Conservation (phyloP, 2,113 vertebrate species). For the Limanda limanda region DNA sequence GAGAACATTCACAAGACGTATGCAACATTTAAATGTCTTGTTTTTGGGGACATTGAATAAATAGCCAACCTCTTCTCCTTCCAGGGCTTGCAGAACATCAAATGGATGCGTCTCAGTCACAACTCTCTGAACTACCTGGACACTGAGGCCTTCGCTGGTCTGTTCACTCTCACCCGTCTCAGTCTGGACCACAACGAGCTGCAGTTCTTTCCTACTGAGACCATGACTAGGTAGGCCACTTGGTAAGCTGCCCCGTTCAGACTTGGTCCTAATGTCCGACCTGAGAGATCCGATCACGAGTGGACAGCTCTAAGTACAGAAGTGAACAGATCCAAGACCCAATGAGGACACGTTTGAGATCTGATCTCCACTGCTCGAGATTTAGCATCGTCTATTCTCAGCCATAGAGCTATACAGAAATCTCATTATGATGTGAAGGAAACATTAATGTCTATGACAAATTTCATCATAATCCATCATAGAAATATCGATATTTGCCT, state of each 20-base stretch:
- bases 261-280: not conserved
- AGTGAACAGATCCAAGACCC: no score
- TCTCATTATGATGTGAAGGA: no score
- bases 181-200: conserved; percentile 94
- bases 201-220: conserved; percentile 89
- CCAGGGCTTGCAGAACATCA: conserved; percentile 89
- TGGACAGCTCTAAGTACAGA: no score
- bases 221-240: conserved; percentile 84
- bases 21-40: not conserved
- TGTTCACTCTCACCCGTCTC: conserved; percentile 88
- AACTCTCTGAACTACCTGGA: conserved; percentile 92
- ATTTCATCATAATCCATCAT: no score
- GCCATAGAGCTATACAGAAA: no score
- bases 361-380: no score
- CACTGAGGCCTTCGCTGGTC: conserved; percentile 88
- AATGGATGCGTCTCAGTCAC: conserved; percentile 90
- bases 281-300: no score
- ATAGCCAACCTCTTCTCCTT: conserved; percentile 41
- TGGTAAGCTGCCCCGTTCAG: not conserved
- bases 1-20: not conserved
- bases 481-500: no score
- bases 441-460: no score
- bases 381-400: no score
- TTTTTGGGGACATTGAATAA: not conserved
- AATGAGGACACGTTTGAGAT: no score